These are phyloP conservation scores for Alethe castanea DNA, from an alignment of 2,113 vertebrate genomes.

Conservation along the genomic window DNA sequence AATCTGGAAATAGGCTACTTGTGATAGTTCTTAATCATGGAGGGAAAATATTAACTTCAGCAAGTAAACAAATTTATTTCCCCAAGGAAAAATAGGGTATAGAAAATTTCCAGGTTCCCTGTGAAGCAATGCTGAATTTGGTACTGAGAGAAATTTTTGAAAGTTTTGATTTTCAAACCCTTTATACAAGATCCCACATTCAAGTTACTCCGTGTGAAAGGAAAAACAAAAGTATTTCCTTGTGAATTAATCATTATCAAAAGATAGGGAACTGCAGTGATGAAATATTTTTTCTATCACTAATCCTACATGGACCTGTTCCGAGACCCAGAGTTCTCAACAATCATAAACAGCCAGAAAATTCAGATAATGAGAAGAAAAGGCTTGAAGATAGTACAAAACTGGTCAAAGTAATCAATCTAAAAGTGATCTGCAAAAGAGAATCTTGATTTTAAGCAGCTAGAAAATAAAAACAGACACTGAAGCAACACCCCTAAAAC, in stretches of 20 bases:
- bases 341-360: not conserved
- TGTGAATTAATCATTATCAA: not conserved
- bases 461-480: not conserved
- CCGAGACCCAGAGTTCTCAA: not conserved
- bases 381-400: not conserved
- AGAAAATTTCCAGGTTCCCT: not conserved
- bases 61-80: not conserved
- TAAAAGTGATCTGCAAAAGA: not conserved
- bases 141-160: not conserved
- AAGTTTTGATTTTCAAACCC: not conserved
- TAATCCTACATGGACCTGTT: not conserved
- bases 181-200: not conserved
- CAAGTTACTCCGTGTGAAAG: not conserved
- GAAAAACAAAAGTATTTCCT: not conserved
- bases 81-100: not conserved
- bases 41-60: not conserved
- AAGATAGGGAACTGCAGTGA: not conserved
- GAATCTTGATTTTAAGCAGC: not conserved
- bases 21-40: not conserved
- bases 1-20: not conserved
- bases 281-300: not conserved
- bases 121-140: not conserved
- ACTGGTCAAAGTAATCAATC: not conserved
- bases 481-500: not conserved
- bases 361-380: not conserved